Base-by-base conservation (phyloP, 35 echinoderm and acorn worm species). In the Apostichopus californicus region DNA sequence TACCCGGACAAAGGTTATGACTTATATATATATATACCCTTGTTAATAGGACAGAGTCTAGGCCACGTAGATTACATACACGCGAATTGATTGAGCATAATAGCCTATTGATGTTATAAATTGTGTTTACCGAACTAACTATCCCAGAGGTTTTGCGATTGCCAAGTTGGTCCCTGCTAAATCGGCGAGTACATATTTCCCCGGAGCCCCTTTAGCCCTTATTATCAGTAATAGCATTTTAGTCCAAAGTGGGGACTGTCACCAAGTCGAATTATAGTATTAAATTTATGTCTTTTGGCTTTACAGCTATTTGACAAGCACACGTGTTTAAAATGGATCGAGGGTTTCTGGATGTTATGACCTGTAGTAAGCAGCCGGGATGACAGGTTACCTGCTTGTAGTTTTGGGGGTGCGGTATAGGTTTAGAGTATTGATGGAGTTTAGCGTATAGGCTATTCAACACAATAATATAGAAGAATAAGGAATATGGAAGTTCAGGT, bases 131-230 rank as follows among this genome's bases (percentile, higher is more conserved):
- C 81, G 81, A 85, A 54, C 54, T 22, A 57, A 58, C 54, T 85
- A 85, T 85, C 54, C 81, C 55, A 8, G 58, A 85, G 81, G 81
- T 85, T 85, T 85, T 58, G 57, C n/a, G 57, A 85, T 5, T n/a
- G 81, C 9, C 81, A 85, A 59, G 54, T 57, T 85, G n/a, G 54
- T 18, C 81, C 17, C 18, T 75, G 71, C 34, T 22, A 75, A 75
- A 2, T 18, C n/a, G 3, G 2, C 71, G n/a, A 15, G 17, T 59
- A 23, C 81, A 15, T 81, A 54, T 17, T 55, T 56, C 81, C 81
- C 22, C 58, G 81, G 55, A 59, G 81, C 54, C 81, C 57, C 81
- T 59, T 85, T 6, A 59, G 54, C 18, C 81, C 81, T 10, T 20
- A 55, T 23, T 23, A 22, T 23, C 9, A 81, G 9, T 23, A 58